Base-by-base conservation (phyloP, 2,797 vertebrate species). In the Hephaestus fuliginosus region DNA sequence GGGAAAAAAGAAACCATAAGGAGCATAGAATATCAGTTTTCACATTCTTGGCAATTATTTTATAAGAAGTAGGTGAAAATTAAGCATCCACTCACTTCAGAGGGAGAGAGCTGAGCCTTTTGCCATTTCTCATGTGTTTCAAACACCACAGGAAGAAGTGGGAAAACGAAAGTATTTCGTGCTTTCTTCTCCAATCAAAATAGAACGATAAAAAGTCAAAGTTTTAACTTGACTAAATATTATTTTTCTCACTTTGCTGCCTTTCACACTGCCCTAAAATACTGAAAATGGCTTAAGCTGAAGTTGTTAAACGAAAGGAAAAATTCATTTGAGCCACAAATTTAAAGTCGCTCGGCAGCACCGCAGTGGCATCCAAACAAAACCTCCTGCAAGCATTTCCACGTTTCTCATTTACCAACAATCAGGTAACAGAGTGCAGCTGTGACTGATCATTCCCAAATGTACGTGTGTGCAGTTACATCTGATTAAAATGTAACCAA, bases 31-130 rank as follows among this genome's bases (percentile, higher is more conserved):
- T 94, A 95, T 95, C 92, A 89, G 84, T 92, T 94, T 94, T 93
- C 92, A 93, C 91, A 95, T 93, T 94, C 93, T 93, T 93, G 89
- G 93, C 89, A 93, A 94, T 95, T 96, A 95, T 95, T 95, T 94
- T 93, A 91, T 93, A 88, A 93, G 87, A 91, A 92, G 91, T 92
- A 94, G 93, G 94, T 95, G 92, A 95, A 94, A 94, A 95, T 94
- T 90, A 95, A 90, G 92, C 90, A 90, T 92, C 89, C 61, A 69
- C 84, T 79, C 43, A 90, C 93, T 93, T 95, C 90, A 93, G 90
- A 94, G 88, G 86, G 86, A 84, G 87, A 48, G 68, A 90, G 77
- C 82, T 75, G 86, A 90, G 90, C 81, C 87, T 88, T 76, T 86
- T 92, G 92, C 91, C 91, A 91, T 91, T 88, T 81, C 88, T 92